phyloP scores from a whole-genome alignment of 2,797 vertebrate species.

The Phalanger gymnotis region DNA sequence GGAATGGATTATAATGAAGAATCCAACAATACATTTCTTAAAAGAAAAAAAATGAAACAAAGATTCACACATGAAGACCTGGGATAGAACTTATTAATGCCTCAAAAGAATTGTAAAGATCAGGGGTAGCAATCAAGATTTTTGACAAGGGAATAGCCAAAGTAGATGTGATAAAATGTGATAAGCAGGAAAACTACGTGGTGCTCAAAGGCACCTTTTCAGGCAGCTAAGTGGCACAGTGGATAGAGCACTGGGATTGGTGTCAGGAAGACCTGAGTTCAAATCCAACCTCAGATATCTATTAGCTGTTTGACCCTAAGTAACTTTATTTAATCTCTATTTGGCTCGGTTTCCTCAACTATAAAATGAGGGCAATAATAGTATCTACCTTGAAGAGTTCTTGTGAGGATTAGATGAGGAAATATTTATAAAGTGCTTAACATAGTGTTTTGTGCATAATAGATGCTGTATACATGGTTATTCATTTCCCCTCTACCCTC shows the following conservation, averaged over 20 bases:
- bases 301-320: background rate
- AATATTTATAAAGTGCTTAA: background rate
- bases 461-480: background rate
- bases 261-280: too few relatives aligned
- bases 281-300: background rate
- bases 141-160: too few relatives aligned
- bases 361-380: background rate
- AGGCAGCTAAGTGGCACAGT: too few relatives aligned
- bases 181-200: too few relatives aligned
- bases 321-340: background rate
- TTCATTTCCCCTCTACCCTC: background rate
- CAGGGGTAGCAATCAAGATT: background rate
- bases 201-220: too few relatives aligned
- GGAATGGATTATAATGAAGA: background rate
- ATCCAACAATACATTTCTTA: background rate
- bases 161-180: too few relatives aligned
- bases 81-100: background rate
- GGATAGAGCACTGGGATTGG: too few relatives aligned
- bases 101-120: background rate
- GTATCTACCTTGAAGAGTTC: background rate
- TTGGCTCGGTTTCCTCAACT: background rate
- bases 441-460: background rate
- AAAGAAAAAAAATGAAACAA: background rate
- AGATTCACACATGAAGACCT: background rate
- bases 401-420: background rate